Percentiles rank a stretch among this genome's conserved stretches.
Evolutionary conservation across 2,888 invertebrate species (phyloP).

Genomic region (Drosophila fungiperda): DNA sequence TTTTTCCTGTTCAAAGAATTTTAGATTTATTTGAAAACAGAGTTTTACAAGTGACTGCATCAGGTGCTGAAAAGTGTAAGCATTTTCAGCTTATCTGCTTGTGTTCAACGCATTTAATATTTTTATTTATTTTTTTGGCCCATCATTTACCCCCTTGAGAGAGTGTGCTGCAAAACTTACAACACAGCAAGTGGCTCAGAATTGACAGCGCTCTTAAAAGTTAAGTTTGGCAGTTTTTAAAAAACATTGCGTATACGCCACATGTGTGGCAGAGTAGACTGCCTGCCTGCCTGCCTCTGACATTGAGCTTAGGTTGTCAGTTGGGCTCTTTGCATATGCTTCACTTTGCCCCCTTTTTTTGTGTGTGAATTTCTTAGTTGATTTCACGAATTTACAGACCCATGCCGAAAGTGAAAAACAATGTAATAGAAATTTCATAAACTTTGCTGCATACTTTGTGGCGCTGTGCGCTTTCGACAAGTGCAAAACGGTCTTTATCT

Average conservation of each 20-base stretch:
- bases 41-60: slow-evolving; percentile 23
- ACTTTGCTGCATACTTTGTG: slow-evolving; percentile 55
- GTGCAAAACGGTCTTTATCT: slow-evolving; percentile 69
- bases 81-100: slow-evolving; percentile 2
- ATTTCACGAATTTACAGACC: slow-evolving; percentile 59
- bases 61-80: slow-evolving; percentile 34
- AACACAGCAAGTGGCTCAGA: slow-evolving; percentile 29
- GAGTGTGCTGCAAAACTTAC: slow-evolving; percentile 6
- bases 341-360: slow-evolving; percentile 7
- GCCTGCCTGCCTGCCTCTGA: slow-evolving; percentile 2
- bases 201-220: slow-evolving; percentile 46
- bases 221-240: slow-evolving; percentile 43
- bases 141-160: slow-evolving; percentile 25
- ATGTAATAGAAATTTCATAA: slow-evolving; percentile 74
- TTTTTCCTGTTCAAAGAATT: background rate
- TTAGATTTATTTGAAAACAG: slow-evolving; percentile 20
- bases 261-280: slow-evolving; percentile 17
- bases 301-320: slow-evolving; percentile 54
- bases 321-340: slow-evolving; percentile 60
- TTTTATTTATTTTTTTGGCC: slow-evolving; percentile 13
- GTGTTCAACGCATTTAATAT: slow-evolving; percentile 1
- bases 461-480: slow-evolving; percentile 58
- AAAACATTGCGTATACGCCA: slow-evolving; percentile 55
- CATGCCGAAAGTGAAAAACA: slow-evolving; percentile 67
- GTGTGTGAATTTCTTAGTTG: slow-evolving; percentile 41